Evolutionary conservation across 2,888 invertebrate genomes (phyloP), one percentile per base, ranked within the genome.

Genomic region (Oligia fasciuncula): DNA sequence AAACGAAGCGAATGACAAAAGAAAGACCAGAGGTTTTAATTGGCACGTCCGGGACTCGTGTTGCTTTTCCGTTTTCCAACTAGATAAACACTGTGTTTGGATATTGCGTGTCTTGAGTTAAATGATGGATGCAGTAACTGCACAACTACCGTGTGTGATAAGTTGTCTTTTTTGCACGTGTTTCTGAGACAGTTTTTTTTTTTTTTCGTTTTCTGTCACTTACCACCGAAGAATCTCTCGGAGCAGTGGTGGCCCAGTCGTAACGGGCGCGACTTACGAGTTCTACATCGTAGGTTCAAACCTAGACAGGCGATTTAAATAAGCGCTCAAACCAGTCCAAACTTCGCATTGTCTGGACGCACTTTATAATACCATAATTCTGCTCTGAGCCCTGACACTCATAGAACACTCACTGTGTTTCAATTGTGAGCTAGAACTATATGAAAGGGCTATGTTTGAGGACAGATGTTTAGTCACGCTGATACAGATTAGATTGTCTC

Each of bases 1-100:
- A 77, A 89, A 84, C 89, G 82, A 81, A 51, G 73, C 75, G 66
- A 29, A n/a, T 23, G 70, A 82, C 89, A 90, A 89, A 87, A 87
- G 77, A 66, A 84, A 9, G 46, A 86, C 35, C 76, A 49, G 40
- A 19, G 69, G 62, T 77, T 81, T 87, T 89, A 89, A 89, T 89
- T 89, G 88, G 81, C 79, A 78, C 84, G 83, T 89, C 88, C 90
- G 79, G 86, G 67, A 76, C 62, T 49, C 62, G 23, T 63, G 70
- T 57, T 78, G 75, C 66, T 77, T 78, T 77, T 60, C 73, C 57
- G 88, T 78, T 77, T 87, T 89, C 84, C 81, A 85, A 67, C 76
- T 82, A 79, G 67, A 62, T 35, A 63, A 75, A 78, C 83, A 85
- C 87, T 49, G 85, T 77, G 89, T 81, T 43, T 62, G n/a, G 29